Conservation (phyloP, 2,888 invertebrate genomes). For the Agonopterix heracliana region DNA sequence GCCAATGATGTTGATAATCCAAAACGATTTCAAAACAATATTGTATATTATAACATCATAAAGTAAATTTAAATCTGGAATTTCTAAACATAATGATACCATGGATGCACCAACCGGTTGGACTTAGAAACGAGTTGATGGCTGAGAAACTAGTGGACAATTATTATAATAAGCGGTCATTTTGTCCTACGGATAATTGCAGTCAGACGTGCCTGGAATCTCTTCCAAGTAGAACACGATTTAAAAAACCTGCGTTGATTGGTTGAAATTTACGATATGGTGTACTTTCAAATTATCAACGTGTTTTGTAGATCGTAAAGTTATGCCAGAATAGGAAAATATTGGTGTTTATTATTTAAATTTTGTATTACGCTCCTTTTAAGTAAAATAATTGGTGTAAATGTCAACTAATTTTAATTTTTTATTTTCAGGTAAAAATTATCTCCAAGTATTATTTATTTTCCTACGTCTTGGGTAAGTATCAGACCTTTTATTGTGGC, state of each 20-base stretch:
- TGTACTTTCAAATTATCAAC: background rate
- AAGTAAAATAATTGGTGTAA: too few relatives aligned
- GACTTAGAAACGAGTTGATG: conserved; percentile 5
- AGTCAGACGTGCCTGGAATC: conserved; percentile 22
- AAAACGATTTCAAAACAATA: too few relatives aligned
- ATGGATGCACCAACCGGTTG: conserved; percentile 24
- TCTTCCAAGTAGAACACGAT: conserved; percentile 19
- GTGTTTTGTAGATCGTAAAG: background rate
- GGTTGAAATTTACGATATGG: conserved; percentile 1
- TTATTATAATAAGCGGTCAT: conserved; percentile 63
- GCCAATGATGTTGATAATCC: too few relatives aligned
- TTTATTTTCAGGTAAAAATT: conserved; percentile 43
- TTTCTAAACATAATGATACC: conserved; percentile 43
- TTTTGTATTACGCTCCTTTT: too few relatives aligned
- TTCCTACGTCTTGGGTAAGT: conserved; percentile 25
- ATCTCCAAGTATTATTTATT: conserved; percentile 13
- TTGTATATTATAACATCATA: too few relatives aligned
- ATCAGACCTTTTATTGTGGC: conserved; percentile 2
- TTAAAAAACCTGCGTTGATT: background rate
- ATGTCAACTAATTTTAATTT: conserved; percentile 7
- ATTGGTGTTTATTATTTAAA: background rate
- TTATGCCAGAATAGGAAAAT: too few relatives aligned
- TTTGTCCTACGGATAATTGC: conserved; percentile 53
- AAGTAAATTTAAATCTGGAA: too few relatives aligned
- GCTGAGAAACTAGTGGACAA: conserved; percentile 12